Evolutionary conservation across 2,797 vertebrate species (phyloP).

Genomic region (Gambelia wislizenii): DNA sequence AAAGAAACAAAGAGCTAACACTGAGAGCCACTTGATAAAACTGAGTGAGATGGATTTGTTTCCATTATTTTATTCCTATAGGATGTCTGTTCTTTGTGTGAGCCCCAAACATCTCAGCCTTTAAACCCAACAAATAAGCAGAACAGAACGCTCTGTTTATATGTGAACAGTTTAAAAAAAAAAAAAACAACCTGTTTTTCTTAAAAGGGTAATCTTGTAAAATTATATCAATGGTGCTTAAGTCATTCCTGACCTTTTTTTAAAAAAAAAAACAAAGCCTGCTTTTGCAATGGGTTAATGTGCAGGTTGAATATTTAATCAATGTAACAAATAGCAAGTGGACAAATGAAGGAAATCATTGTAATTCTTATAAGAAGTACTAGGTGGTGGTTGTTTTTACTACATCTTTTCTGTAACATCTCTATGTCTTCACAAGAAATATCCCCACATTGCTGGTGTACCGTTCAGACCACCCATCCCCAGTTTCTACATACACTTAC

Average conservation of each 20-base stretch:
- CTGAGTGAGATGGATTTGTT: slow-evolving; percentile 58
- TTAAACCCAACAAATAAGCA: slow-evolving; percentile 31
- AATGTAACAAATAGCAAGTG: slow-evolving; percentile 25
- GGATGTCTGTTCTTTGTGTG: slow-evolving; percentile 51
- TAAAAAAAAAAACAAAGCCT: slow-evolving; percentile 54
- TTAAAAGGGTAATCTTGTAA: slow-evolving; percentile 45
- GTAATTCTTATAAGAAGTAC: slow-evolving; percentile 4
- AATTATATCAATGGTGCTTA: slow-evolving; percentile 37
- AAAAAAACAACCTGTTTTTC: too few species aligned
- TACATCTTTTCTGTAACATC: not conserved
- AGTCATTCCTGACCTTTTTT: slow-evolving; percentile 49
- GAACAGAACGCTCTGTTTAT: slow-evolving; percentile 1
- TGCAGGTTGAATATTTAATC: slow-evolving; percentile 50
- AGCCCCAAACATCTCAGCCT: slow-evolving; percentile 22
- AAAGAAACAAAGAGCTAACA: slow-evolving; percentile 62
- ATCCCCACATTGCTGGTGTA: not conserved
- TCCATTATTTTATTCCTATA: slow-evolving; percentile 54
- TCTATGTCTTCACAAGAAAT: not conserved
- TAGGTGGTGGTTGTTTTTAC: not conserved
- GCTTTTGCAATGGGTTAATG: slow-evolving; percentile 50
- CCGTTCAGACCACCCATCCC: not conserved
- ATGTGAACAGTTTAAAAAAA: slow-evolving; percentile 37
- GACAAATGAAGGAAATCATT: slow-evolving; percentile 51
- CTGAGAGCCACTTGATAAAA: slow-evolving; percentile 50
- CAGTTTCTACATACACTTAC: not conserved